Evolutionary conservation across 2,113 vertebrate species (phyloP).

Genomic region (Tyto alba): DNA sequence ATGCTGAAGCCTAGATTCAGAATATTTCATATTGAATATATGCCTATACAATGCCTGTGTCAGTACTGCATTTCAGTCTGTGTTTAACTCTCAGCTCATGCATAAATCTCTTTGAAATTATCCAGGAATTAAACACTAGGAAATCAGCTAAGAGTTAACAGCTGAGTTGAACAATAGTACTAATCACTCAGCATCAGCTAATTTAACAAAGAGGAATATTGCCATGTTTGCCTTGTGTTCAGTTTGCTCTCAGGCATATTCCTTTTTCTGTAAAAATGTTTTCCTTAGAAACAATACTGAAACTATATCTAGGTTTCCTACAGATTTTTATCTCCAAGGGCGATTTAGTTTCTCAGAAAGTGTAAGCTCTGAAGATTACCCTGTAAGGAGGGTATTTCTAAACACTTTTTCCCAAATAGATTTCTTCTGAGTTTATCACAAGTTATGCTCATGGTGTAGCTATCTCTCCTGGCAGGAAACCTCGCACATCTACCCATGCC

Average conservation of each 20-base stretch:
- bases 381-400: not conserved
- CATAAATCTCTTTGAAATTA: slow-evolving; percentile 3
- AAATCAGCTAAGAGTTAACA: slow-evolving; percentile 21
- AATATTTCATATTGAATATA: not conserved
- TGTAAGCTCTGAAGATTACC: not conserved
- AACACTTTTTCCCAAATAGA: not conserved
- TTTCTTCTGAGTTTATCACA: not conserved
- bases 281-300: not conserved
- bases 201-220: not conserved
- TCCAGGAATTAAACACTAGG: not conserved
- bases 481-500: not conserved
- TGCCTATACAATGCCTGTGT: not conserved
- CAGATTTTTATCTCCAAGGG: not conserved
- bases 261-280: not conserved
- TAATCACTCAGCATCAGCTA: slow-evolving; percentile 14
- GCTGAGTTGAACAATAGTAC: not conserved
- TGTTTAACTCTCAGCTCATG: not conserved
- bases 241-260: not conserved
- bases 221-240: not conserved
- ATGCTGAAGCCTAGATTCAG: not conserved
- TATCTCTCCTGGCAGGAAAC: not conserved
- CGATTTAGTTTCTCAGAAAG: not conserved
- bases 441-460: not conserved
- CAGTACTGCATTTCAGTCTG: not conserved
- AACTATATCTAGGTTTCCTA: not conserved